phyloP scores from a whole-genome alignment of 2,113 vertebrate species.

The Neodontobutis hainanensis region DNA sequence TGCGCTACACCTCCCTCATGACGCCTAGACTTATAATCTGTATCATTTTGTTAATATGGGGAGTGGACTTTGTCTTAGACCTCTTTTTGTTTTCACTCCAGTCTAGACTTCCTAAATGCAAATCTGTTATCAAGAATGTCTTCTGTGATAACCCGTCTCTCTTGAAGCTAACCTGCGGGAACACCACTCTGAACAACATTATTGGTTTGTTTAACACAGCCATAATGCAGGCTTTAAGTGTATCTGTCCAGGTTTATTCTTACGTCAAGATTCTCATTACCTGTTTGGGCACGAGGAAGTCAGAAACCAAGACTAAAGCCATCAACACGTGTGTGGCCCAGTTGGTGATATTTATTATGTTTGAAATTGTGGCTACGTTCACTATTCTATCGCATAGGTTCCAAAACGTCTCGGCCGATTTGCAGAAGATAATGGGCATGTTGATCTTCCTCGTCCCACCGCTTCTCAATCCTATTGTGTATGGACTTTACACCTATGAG shows the following conservation, averaged over 20 bases:
- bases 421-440: conserved; percentile 78
- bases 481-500: conserved; percentile 74
- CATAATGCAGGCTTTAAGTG: conserved; percentile 65
- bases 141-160: conserved; percentile 79
- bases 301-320: conserved; percentile 67
- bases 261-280: conserved; percentile 75
- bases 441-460: conserved; percentile 75
- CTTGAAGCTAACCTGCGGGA: conserved; percentile 72
- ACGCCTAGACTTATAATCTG: conserved; percentile 49
- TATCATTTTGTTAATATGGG: conserved; percentile 69
- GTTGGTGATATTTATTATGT: conserved; percentile 70
- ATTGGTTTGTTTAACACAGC: conserved; percentile 71
- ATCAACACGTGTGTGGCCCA: conserved; percentile 75
- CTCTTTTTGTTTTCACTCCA: conserved; percentile 69
- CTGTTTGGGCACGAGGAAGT: conserved; percentile 58
- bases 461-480: conserved; percentile 76
- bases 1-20: conserved; percentile 73
- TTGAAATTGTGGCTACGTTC: conserved; percentile 71
- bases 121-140: conserved; percentile 62
- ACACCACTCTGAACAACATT: conserved; percentile 67
- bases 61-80: conserved; percentile 66
- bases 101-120: conserved; percentile 63
- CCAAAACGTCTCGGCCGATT: conserved; percentile 59
- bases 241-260: conserved; percentile 69
- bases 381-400: conserved; percentile 76